These are phyloP conservation scores for Mimumesa dahlbomi DNA, from an alignment of 2,888 invertebrate genomes.

Conservation along the genomic window DNA sequence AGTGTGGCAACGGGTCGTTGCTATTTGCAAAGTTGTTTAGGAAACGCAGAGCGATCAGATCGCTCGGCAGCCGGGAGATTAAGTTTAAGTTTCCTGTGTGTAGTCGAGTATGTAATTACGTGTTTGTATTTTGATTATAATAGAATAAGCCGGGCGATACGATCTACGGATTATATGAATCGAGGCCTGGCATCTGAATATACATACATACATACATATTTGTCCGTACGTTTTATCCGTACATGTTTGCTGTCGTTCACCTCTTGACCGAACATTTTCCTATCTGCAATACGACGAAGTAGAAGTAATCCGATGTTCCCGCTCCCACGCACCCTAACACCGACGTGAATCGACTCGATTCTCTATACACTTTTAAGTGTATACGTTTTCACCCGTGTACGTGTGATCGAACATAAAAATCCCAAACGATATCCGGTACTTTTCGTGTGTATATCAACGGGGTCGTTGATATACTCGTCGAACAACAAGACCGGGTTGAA, in stretches of 20 bases:
- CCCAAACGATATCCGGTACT: conserved; percentile 64
- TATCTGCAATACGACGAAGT: conserved; percentile 4
- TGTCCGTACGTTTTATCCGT: conserved; percentile 10
- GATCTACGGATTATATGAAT: no score
- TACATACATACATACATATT: background rate
- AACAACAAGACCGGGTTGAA: conserved; percentile 2
- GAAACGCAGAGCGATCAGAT: no score
- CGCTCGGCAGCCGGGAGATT: no score
- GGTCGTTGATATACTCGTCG: background rate
- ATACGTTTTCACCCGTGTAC: conserved; percentile 37
- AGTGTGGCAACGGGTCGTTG: no score
- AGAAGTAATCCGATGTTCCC: conserved; percentile 31
- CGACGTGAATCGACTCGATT: conserved; percentile 27
- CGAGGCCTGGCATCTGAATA: background rate
- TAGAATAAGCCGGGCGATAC: no score
- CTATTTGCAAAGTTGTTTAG: no score
- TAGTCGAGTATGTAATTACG: no score
- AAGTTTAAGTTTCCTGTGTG: no score
- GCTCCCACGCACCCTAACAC: conserved; percentile 43
- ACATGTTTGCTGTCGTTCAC: conserved; percentile 17
- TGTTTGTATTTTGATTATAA: no score
- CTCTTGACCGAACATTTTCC: conserved; percentile 15
- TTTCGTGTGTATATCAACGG: conserved; percentile 52
- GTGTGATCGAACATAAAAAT: conserved; percentile 40
- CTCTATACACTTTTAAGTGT: conserved; percentile 26